Conservation (phyloP, 2,797 vertebrate species). For the Presbytis comata region DNA sequence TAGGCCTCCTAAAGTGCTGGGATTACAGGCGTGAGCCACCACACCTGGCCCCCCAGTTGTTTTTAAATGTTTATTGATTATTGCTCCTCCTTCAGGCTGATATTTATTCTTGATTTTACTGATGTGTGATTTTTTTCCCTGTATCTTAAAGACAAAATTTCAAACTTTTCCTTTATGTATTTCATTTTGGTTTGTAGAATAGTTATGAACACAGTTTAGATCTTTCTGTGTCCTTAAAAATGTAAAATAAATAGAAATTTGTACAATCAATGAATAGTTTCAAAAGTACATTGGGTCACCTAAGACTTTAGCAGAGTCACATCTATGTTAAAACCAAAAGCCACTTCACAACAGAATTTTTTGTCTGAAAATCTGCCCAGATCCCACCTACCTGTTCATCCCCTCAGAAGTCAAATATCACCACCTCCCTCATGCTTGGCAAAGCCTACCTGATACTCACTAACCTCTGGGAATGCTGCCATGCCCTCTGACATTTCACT, state of each 20-base stretch:
- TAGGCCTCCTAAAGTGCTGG: background rate
- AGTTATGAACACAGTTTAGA: background rate
- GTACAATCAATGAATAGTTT: background rate
- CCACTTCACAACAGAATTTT: background rate
- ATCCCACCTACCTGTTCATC: background rate
- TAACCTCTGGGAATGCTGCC: background rate
- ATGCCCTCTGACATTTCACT: background rate
- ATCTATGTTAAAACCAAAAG: background rate
- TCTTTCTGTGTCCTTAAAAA: background rate
- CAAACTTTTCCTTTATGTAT: background rate
- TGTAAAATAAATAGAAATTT: background rate
- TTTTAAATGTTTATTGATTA: slow-evolving; percentile 29
- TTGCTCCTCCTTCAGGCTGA: slow-evolving; percentile 23
- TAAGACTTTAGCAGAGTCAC: background rate
- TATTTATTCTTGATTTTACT: background rate
- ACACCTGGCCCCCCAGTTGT: background rate
- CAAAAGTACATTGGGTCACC: background rate
- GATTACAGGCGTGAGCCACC: background rate
- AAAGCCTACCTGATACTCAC: background rate
- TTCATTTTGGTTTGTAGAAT: slow-evolving; percentile 1
- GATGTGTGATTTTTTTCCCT: background rate
- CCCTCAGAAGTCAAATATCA: background rate
- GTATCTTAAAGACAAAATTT: slow-evolving; percentile 6
- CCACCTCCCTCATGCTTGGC: no score
- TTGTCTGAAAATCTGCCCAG: background rate